Percentiles rank a stretch among this genome's conserved stretches.
Evolutionary conservation across 1,140 invertebrate genomes (phyloP).

Genomic region (Drosophila nigrodunni): DNA sequence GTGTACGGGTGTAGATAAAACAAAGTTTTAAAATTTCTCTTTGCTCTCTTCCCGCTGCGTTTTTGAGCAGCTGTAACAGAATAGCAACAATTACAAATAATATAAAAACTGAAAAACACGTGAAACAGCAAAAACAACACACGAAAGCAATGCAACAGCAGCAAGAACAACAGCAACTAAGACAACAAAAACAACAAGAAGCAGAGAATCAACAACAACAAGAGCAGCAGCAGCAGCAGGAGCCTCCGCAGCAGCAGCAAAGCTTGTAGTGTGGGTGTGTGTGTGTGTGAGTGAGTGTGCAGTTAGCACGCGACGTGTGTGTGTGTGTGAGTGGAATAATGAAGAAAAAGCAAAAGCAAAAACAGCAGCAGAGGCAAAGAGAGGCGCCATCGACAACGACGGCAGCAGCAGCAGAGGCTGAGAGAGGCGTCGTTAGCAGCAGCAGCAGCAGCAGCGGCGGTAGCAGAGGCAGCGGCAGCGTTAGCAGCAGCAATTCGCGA

Average conservation of each 20-base stretch:
- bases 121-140: conserved; percentile 18
- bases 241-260: conserved; percentile 20
- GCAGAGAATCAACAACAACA: conserved; percentile 35
- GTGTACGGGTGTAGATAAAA: conserved; percentile 46
- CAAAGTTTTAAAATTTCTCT: conserved; percentile 6
- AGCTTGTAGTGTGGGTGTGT: conserved; percentile 53
- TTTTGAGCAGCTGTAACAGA: not conserved
- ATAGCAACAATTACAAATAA: conserved; percentile 16
- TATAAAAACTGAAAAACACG: conserved; percentile 7
- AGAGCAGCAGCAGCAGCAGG: conserved; percentile 16
- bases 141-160: conserved; percentile 52
- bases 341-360: conserved; percentile 78
- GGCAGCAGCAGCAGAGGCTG: conserved; percentile 53
- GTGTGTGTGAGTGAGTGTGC: conserved; percentile 36
- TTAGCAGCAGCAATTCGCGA: conserved; percentile 60
- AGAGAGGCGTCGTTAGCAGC: conserved; percentile 40
- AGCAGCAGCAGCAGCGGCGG: conserved; percentile 43
- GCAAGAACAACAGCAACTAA: conserved; percentile 23
- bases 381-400: conserved; percentile 29
- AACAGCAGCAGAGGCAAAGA: conserved; percentile 56
- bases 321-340: conserved; percentile 70
- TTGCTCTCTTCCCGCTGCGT: not conserved
- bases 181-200: conserved; percentile 22
- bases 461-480: conserved; percentile 60
- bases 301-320: conserved; percentile 64